Evolutionary conservation across 2,797 vertebrate genomes (phyloP), one percentile per base, ranked within the genome.

Genomic region (Gymnocypris eckloni): DNA sequence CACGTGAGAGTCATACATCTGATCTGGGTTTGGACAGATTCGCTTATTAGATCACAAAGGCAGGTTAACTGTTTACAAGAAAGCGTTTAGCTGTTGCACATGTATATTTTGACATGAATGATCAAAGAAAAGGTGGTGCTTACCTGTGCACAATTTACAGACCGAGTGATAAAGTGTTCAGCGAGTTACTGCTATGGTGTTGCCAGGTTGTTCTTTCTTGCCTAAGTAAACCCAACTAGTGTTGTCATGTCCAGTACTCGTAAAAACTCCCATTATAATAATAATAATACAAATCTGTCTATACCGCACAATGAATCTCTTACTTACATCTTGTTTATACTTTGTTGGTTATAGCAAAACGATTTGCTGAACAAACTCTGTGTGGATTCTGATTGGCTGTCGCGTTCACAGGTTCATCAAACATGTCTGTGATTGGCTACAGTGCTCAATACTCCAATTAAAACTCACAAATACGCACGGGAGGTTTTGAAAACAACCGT

Each of bases 31-130:
- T 39, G 61, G 41, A 76, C 20, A 71, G 43, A 64, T 13, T 50
- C 3, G 56, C 54, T 59, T 25, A 25, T 56, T n/a, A 37, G 25
- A 79, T 79, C 75, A 78, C 59, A 76, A 76, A 71, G 75, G 8
- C 64, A 70, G 15, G 6, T 13, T 20, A 28, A 54, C 50, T 37
- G 22, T 64, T 50, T 64, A n/a, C 43, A 66, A 64, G 41, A 50
- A 64, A 83, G 71, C 52, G 61, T n/a, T 83, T 33, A 50, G 18
- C 6, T 64, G 20, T n/a, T 25, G 52, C 52, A 56, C 11, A 48
- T 37, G 28, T 37, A 4, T 20, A 9, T 70, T 69, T 16, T 20
- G 48, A 64, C 28, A 45, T 33, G 80, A 22, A 25, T 43, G 71
- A 75, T 25, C 45, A 28, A 69, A 22, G 22, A 66, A n/a, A 66